These are phyloP conservation scores for Morelia viridis DNA, from an alignment of 2,797 vertebrate species.

Conservation along the genomic window DNA sequence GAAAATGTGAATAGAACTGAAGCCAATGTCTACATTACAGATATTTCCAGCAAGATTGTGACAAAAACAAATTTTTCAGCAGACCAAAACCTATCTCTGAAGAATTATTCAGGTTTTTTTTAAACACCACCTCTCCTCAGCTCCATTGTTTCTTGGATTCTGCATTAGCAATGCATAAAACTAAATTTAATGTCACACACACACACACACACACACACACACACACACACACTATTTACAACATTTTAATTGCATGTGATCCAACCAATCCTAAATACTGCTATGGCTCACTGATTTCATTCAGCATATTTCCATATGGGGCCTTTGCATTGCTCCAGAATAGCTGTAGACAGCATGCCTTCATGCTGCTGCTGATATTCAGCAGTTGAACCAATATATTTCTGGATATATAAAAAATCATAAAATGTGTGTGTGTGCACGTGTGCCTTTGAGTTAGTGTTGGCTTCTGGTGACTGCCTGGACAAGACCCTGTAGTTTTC, in stretches of 20 bases:
- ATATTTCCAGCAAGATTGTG: slow-evolving; percentile 6
- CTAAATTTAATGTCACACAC: neutral
- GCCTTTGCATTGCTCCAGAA: neutral
- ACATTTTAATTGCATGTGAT: neutral
- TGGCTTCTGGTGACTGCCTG: no score
- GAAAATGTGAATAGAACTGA: neutral
- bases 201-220: neutral
- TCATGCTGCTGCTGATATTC: neutral
- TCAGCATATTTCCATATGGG: neutral
- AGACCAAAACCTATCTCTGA: neutral
- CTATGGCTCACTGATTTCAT: neutral
- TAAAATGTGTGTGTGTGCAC: neutral
- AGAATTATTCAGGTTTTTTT: neutral
- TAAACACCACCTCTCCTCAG: neutral
- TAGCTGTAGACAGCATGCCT: neutral
- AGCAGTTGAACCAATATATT: neutral
- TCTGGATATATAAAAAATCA: neutral
- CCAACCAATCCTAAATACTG: neutral
- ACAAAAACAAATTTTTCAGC: neutral
- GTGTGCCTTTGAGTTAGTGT: no score
- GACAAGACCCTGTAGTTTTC: no score
- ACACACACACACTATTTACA: neutral
- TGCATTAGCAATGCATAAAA: neutral
- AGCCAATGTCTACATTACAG: neutral
- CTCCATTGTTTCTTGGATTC: neutral